These are phyloP conservation scores for Cynodonichthys magdalenae DNA, from an alignment of 2,797 vertebrate species.

Conservation along the genomic window DNA sequence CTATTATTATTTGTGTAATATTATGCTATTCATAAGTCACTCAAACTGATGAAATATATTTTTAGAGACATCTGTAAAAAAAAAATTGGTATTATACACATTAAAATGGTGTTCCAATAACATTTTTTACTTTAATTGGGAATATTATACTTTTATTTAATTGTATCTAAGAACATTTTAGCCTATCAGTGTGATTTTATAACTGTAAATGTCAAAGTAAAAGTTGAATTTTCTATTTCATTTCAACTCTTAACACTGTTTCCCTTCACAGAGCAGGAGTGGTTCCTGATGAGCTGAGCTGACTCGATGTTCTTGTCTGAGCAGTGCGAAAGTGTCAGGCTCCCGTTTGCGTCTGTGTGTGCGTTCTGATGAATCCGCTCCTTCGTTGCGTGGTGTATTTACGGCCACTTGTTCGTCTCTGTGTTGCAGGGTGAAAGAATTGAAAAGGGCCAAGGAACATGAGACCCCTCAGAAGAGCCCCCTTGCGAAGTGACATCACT, in stretches of 20 bases:
- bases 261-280: slow-evolving; percentile 57
- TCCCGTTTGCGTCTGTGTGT: slow-evolving; percentile 10
- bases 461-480: slow-evolving; percentile 93
- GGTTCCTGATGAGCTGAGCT: slow-evolving; percentile 45
- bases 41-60: not conserved
- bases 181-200: slow-evolving; percentile 14
- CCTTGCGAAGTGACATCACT: slow-evolving; percentile 97
- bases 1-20: no score
- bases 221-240: not conserved
- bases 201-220: slow-evolving; percentile 16
- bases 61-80: not conserved
- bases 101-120: slow-evolving; percentile 31
- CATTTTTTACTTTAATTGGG: no score
- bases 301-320: slow-evolving; percentile 29
- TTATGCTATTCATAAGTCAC: not conserved
- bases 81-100: slow-evolving; percentile 31
- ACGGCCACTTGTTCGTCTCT: slow-evolving; percentile 56
- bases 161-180: not conserved
- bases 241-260: slow-evolving; percentile 40
- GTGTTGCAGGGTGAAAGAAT: slow-evolving; percentile 99
- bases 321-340: slow-evolving; percentile 17
- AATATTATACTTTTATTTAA: not conserved
- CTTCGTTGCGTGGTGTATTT: slow-evolving; percentile 11
- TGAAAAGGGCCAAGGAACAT: slow-evolving; percentile 99
- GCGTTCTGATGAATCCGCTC: slow-evolving; percentile 3